Evolutionary conservation across 2,888 invertebrate genomes (phyloP), one percentile per base, ranked within the genome.

Genomic region (Volucella bombylans): DNA sequence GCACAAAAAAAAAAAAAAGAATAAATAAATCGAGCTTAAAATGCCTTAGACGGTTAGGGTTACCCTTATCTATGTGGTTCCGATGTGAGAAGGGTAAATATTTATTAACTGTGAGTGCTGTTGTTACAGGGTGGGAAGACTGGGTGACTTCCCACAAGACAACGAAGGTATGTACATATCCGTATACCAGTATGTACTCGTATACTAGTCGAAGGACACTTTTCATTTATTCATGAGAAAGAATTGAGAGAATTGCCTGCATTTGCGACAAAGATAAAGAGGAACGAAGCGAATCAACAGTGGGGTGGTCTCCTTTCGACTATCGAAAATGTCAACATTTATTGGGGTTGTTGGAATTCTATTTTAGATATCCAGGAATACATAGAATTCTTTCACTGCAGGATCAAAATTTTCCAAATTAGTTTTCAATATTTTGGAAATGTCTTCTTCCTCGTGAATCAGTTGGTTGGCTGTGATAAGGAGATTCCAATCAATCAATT

Each of bases 31-130:
- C 55, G 41, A 68, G 67, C 78, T 82, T 78, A 82, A 82, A 82
- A 82, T 81, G 52, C 41, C 1, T 74, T 31, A 31, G 31, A 31
- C 6, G 73, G 64, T 61, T 10, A 31, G 31, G 31, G 59, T 49
- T 65, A 65, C 73, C 79, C 78, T 82, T 82, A 65, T 71, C 77
- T 68, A 41, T 31, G 43, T 52, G 45, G 47, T 31, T 38, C 49
- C 43, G 52, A 54, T 72, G 83, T 76, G 83, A 85, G 77, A 85
- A 85, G 85, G 85, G 85, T 85, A 85, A 85, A 85, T 81, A 81
- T 85, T 85, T 85, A 81, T 81, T 76, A 77, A 81, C 81, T 85
- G 81, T 76, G 72, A 85, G 64, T 61, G 61, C 41, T 45, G 47
- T 65, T 31, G 31, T 31, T 31, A 31, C 6, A 31, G 43, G n/a